A percentile compares a stretch with the other conserved stretches of the same genome.
Evolutionary conservation across 1,140 invertebrate species (phyloP).

Genomic region (Drosophila obscura): DNA sequence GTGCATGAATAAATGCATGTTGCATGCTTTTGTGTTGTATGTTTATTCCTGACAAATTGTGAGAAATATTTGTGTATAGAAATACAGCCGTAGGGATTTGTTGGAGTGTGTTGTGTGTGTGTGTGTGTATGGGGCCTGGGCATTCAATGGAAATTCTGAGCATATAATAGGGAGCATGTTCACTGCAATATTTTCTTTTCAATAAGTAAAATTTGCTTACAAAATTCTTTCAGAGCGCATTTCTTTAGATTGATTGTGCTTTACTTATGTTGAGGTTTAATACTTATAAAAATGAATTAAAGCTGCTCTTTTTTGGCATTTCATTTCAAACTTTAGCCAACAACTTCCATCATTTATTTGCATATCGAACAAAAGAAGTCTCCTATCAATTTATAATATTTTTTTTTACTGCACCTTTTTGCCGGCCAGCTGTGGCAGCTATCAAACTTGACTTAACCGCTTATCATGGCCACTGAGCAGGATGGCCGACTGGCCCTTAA

Average conservation of each 20-base stretch:
- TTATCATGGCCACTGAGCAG: conserved; percentile 46
- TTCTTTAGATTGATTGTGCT: conserved; percentile 3
- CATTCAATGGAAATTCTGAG: conserved; percentile 18
- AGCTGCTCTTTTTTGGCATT: too few species aligned
- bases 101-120: conserved; percentile 10
- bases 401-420: conserved; percentile 9
- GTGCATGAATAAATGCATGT: conserved; percentile 17
- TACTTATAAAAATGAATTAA: too few species aligned
- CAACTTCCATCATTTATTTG: neutral
- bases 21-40: conserved; percentile 21
- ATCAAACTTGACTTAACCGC: conserved; percentile 57
- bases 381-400: neutral
- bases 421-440: conserved; percentile 43
- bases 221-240: neutral
- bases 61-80: conserved; percentile 31
- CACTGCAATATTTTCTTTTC: neutral
- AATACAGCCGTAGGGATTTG: conserved; percentile 29
- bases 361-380: neutral
- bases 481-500: conserved; percentile 31
- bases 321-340: too few species aligned
- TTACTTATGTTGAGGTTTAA: too few species aligned
- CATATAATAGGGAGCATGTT: conserved; percentile 10
- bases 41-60: conserved; percentile 43
- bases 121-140: conserved; percentile 19
- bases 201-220: neutral